Percentiles rank a stretch among this genome's conserved stretches.
These are phyloP conservation scores for Geopemphigus sp. DNA, from an alignment of 1,140 invertebrate species.

Conservation along the genomic window DNA sequence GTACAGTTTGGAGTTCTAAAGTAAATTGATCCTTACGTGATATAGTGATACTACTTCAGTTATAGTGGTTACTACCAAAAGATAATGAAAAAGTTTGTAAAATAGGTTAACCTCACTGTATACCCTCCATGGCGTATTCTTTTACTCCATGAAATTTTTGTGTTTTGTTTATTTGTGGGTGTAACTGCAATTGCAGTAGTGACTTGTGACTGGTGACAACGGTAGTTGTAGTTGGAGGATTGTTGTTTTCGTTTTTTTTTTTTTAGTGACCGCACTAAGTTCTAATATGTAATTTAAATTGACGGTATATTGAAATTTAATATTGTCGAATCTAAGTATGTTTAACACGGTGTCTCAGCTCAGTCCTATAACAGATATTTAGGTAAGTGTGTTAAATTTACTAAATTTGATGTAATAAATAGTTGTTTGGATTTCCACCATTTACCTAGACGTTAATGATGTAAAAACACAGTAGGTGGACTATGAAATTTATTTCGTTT, in stretches of 20 bases:
- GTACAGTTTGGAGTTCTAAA: too few species aligned
- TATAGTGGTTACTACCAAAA: too few species aligned
- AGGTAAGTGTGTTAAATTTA: neutral
- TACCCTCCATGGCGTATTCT: neutral
- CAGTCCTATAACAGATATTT: neutral
- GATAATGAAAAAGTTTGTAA: too few species aligned
- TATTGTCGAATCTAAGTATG: conserved; percentile 5
- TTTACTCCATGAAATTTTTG: conserved; percentile 13
- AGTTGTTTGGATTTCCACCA: neutral
- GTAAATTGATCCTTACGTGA: too few species aligned
- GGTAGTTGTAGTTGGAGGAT: neutral
- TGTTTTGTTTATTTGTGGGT: conserved; percentile 50
- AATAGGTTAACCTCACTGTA: neutral
- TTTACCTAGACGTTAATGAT: conserved; percentile 10
- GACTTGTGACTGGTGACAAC: neutral
- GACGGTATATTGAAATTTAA: neutral
- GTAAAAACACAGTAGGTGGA: neutral
- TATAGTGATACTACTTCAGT: too few species aligned
- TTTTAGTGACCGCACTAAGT: neutral
- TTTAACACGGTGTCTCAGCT: neutral
- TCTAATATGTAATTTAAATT: conserved; percentile 20
- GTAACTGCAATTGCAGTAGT: conserved; percentile 35
- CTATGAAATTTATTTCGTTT: conserved; percentile 3
- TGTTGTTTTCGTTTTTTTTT: neutral
- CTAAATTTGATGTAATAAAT: neutral